Evolutionary conservation across 2,888 invertebrate species (phyloP).

Genomic region (Eupithecia dodoneata): DNA sequence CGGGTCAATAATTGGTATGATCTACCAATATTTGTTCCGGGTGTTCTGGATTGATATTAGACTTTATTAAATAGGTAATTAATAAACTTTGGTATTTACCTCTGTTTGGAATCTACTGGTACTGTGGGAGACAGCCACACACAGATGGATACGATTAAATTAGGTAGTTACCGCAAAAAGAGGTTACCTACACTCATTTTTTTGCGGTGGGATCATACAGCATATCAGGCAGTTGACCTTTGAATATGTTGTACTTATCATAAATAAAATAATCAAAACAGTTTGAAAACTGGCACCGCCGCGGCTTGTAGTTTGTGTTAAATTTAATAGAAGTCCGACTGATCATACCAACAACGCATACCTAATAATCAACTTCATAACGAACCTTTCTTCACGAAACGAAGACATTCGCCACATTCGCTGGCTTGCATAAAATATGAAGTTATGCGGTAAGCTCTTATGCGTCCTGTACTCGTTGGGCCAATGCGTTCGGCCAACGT

Average conservation of each 20-base stretch:
- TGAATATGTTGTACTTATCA: neutral
- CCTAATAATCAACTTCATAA: neutral
- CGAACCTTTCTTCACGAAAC: neutral
- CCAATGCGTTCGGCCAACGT: no score
- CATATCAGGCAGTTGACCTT: neutral
- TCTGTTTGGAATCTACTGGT: no score
- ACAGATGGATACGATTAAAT: no score
- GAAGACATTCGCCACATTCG: no score
- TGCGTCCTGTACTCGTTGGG: no score
- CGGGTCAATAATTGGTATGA: no score
- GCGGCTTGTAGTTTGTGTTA: neutral
- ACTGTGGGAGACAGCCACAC: no score
- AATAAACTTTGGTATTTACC: no score
- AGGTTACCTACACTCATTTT: neutral
- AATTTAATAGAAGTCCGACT: neutral
- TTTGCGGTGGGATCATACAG: neutral
- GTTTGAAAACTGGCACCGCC: neutral
- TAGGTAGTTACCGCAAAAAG: no score
- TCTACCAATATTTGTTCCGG: no score
- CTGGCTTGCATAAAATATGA: slow-evolving; percentile 10
- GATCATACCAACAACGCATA: neutral
- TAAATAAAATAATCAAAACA: neutral
- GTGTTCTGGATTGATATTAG: no score
- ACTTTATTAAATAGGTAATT: no score
- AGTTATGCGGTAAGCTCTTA: slow-evolving; percentile 11